Conservation (phyloP, 2,113 vertebrate genomes). For the Morphnarchus princeps region DNA sequence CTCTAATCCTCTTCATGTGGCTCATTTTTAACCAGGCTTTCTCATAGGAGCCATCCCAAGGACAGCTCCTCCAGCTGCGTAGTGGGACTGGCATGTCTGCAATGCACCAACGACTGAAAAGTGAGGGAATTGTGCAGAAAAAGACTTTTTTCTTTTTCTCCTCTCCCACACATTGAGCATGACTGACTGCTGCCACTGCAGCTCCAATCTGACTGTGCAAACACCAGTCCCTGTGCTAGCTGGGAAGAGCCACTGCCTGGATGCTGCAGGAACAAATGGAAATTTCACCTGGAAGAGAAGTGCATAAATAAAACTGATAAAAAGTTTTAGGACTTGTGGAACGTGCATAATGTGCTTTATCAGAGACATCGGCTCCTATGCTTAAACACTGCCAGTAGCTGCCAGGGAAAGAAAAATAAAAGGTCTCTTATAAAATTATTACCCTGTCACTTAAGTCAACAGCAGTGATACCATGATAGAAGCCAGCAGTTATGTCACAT, state of each 20-base stretch:
- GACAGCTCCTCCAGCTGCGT: not conserved
- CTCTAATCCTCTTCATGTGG: not conserved
- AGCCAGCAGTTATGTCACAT: slow-evolving; percentile 71
- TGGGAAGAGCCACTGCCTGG: not conserved
- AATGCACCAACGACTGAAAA: not conserved
- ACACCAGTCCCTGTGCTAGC: not conserved
- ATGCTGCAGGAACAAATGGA: not conserved
- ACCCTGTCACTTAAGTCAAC: slow-evolving; percentile 77
- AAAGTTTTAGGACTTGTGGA: slow-evolving; percentile 11
- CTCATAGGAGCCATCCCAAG: not conserved
- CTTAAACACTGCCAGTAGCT: slow-evolving; percentile 50
- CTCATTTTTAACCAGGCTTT: slow-evolving; percentile 19
- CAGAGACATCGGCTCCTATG: slow-evolving; percentile 6
- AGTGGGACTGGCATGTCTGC: not conserved
- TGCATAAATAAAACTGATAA: slow-evolving; percentile 37
- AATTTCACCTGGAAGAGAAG: not conserved
- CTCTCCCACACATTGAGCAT: not conserved
- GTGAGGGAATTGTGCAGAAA: not conserved
- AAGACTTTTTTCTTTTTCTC: not conserved
- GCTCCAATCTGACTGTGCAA: not conserved
- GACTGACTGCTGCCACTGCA: not conserved
- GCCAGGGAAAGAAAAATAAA: slow-evolving; percentile 68
- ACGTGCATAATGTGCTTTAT: slow-evolving; percentile 47
- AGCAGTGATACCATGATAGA: slow-evolving; percentile 67
- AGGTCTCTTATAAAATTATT: slow-evolving; percentile 74